A percentile compares a stretch with the other conserved stretches of the same genome.
Conservation (phyloP, 2,113 vertebrate species). For the Pica pica region DNA sequence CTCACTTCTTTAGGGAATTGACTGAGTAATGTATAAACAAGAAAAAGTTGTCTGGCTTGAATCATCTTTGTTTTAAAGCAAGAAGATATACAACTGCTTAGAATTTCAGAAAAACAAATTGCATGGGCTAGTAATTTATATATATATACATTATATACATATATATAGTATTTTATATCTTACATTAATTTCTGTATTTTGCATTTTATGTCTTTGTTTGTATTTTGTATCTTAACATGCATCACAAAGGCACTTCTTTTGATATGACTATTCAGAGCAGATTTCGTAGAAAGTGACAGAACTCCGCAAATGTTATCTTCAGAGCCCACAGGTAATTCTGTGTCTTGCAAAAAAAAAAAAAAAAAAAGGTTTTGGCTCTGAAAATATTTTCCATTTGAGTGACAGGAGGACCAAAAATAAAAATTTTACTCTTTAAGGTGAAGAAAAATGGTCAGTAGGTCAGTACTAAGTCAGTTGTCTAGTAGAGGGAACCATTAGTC, state of each 20-base stretch:
- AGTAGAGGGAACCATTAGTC: neutral
- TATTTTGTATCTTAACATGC: neutral
- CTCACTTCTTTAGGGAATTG: neutral
- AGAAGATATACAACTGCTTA: neutral
- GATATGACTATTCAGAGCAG: neutral
- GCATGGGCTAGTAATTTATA: neutral
- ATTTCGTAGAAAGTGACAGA: neutral
- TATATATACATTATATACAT: neutral
- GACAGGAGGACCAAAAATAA: neutral
- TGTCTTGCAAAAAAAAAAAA: neutral
- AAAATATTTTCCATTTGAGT: neutral
- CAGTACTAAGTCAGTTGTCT: neutral
- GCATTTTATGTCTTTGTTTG: neutral
- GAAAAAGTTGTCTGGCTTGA: neutral
- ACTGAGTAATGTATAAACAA: neutral
- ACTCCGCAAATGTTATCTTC: neutral
- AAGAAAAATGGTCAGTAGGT: neutral
- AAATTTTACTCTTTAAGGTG: neutral
- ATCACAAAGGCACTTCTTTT: neutral
- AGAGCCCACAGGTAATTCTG: neutral
- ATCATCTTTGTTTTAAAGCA: neutral
- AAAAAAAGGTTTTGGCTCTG: neutral
- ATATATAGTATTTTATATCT: neutral
- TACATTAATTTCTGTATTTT: neutral
- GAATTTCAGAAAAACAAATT: neutral